These are phyloP conservation scores for Zygaena filipendulae DNA, from an alignment of 2,888 invertebrate species.

Conservation along the genomic window DNA sequence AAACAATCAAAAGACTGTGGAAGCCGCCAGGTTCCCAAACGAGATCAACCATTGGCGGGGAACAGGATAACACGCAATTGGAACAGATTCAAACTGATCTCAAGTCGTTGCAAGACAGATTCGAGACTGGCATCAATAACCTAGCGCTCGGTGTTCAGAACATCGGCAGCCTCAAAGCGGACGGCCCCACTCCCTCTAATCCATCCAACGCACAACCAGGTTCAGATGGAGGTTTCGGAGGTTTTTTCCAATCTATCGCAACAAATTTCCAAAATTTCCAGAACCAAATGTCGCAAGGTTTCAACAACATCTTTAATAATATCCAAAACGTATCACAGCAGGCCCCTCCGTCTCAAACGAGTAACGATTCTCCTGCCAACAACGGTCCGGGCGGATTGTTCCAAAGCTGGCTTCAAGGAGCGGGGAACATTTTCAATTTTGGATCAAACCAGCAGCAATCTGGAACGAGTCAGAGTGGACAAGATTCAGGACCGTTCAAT, in stretches of 20 bases:
- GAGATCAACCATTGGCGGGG: slow-evolving; percentile 11
- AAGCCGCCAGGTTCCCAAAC: slow-evolving; percentile 19
- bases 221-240: background rate
- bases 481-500: too few relatives aligned
- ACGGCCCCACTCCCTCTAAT: slow-evolving; percentile 14
- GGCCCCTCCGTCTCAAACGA: slow-evolving; percentile 11
- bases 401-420: slow-evolving; percentile 12
- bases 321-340: slow-evolving; percentile 7
- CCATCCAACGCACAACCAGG: background rate
- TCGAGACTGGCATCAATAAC: slow-evolving; percentile 33
- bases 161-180: slow-evolving; percentile 29
- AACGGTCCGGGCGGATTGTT: slow-evolving; percentile 9
- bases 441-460: slow-evolving; percentile 14
- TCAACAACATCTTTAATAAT: slow-evolving; percentile 18
- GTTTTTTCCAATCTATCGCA: background rate
- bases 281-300: slow-evolving; percentile 16
- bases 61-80: slow-evolving; percentile 16
- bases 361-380: slow-evolving; percentile 7
- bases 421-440: slow-evolving; percentile 18
- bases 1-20: slow-evolving; percentile 30
- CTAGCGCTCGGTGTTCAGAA: slow-evolving; percentile 35
- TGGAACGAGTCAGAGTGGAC: slow-evolving; percentile 1
- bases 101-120: slow-evolving; percentile 32
- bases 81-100: slow-evolving; percentile 22
- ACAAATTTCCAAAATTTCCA: slow-evolving; percentile 18